Evolutionary conservation across 2,888 invertebrate species (phyloP), one percentile per base, ranked within the genome.

Genomic region (Cremastobaeus sp.): DNA sequence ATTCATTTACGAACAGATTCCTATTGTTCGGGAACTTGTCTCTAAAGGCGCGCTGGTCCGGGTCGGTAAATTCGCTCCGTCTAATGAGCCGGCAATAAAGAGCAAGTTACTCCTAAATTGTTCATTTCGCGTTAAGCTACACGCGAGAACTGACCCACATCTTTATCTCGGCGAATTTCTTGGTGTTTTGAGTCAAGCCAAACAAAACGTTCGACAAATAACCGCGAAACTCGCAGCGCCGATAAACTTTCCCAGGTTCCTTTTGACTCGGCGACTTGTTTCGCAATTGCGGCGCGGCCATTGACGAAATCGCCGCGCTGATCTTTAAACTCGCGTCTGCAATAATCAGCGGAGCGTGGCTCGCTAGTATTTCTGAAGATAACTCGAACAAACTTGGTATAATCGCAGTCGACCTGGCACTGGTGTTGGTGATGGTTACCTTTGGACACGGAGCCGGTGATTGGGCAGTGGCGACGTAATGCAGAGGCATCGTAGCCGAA

Each of bases 271-370:
- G n/a, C 28, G 48, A 30, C 37, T 50, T 11, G 47, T 65, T 65
- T 54, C 55, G 65, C 55, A 65, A 65, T 65, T 65, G 54, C 14
- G 55, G 65, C 52, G 62, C 25, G 37, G 21, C 20, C 18, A 11
- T 20, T 68, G 50, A 15, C 43, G 45, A 43, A 59, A 50, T 68
- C 28, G 28, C 45, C 34, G 50, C 32, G 43, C 30, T 48, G 45
- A 59, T 68, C 59, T 50, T 57, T 43, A 50, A 57, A 34, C 57
- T 68, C 28, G 66, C 50, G 57, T 57, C 59, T 43, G 68, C 50
- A 50, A 59, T 68, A 59, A 68, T 45, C 71, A 71, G 18, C 57
- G 50, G 32, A 64, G 71, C 71, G 71, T 71, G 21, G 50, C 57
- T 59, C 14, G 37, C 32, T 15, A 14, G 59, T 59, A 71, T 57